Conservation (phyloP, 2,888 invertebrate genomes). For the Spicauda simplicius region DNA sequence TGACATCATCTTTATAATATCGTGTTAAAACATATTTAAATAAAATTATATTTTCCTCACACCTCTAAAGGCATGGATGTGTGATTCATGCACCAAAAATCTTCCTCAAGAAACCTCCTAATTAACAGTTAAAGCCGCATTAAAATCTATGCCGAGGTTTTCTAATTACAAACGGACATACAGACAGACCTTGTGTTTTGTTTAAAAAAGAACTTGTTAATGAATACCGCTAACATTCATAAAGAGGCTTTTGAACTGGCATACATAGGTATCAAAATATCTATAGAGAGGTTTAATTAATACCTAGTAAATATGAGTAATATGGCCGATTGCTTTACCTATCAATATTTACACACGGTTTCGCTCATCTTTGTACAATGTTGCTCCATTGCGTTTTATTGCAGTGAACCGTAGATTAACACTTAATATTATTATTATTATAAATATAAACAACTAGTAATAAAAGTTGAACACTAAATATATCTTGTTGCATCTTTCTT, state of each 20-base stretch:
- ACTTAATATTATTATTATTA: too few species aligned
- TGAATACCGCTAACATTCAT: conserved; percentile 29
- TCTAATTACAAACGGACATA: conserved; percentile 34
- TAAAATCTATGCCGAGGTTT: conserved; percentile 32
- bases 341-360: background rate
- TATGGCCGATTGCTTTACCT: background rate
- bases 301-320: background rate
- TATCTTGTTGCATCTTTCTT: too few species aligned
- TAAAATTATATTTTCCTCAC: background rate
- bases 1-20: background rate
- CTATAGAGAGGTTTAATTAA: background rate
- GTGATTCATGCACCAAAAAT: conserved; percentile 30
- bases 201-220: conserved; percentile 30
- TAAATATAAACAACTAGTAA: background rate
- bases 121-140: conserved; percentile 30
- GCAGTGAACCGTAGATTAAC: background rate
- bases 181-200: conserved; percentile 27
- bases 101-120: conserved; percentile 24
- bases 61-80: conserved; percentile 3
- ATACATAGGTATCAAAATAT: background rate
- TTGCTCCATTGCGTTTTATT: background rate
- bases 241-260: conserved; percentile 5
- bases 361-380: conserved; percentile 1
- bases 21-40: background rate
- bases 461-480: background rate